phyloP scores from a whole-genome alignment of 2,113 vertebrate species.

The Spermophilus dauricus region DNA sequence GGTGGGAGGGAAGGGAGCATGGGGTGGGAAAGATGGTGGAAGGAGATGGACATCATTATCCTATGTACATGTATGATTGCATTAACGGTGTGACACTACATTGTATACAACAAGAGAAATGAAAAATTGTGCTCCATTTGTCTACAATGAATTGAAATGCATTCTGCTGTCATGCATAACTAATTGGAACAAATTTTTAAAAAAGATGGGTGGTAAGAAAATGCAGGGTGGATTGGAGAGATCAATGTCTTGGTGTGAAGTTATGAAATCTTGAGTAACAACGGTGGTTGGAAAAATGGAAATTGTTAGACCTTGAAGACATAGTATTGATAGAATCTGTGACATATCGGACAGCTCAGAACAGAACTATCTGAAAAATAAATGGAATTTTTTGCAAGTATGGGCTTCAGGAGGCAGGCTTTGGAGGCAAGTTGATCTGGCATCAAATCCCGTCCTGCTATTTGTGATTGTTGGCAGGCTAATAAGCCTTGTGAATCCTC shows the following conservation, averaged over 20 bases:
- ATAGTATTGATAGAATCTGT: background rate
- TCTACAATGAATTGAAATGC: too few relatives aligned
- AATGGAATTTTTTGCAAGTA: background rate
- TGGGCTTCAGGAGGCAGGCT: background rate
- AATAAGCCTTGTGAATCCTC: background rate
- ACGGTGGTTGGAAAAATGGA: background rate
- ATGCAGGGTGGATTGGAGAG: background rate
- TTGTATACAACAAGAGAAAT: too few relatives aligned
- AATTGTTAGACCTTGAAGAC: background rate
- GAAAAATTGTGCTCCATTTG: too few relatives aligned
- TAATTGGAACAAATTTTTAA: too few relatives aligned
- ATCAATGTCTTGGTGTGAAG: background rate
- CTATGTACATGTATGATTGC: too few relatives aligned
- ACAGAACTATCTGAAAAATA: background rate
- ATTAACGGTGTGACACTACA: too few relatives aligned
- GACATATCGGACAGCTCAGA: background rate
- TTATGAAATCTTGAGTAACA: background rate
- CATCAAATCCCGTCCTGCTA: background rate
- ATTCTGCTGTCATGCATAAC: too few relatives aligned
- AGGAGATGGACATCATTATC: too few relatives aligned
- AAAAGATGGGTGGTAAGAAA: background rate
- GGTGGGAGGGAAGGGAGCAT: too few relatives aligned
- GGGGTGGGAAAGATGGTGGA: too few relatives aligned
- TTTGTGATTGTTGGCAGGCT: background rate
- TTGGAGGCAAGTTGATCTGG: background rate